Evolutionary conservation across 1,140 invertebrate genomes (phyloP), one percentile per base, ranked within the genome.

Genomic region (Mamestra configurata): DNA sequence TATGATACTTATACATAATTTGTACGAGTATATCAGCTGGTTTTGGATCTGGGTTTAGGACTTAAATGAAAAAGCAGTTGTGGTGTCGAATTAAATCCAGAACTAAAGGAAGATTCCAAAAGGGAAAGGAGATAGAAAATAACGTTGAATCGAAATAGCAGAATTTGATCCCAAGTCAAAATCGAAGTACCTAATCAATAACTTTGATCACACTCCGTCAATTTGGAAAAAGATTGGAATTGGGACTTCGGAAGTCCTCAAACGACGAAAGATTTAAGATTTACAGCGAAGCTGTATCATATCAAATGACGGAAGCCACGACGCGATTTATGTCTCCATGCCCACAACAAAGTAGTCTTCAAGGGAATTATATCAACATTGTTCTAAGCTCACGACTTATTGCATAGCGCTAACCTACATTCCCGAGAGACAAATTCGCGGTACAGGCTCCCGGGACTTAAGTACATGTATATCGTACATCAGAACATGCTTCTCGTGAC

Each of bases 251-350:
- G 35, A 8, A 37, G 35, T 37, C 10, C 13, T 43, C 40, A 43
- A 43, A 2, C 10, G 13, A 43, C 11, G 43, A 15, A 6, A 49
- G 43, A 49, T 49, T 49, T 49, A 49, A n/a, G 13, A 11, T 57
- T 57, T 13, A 57, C 3, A 27, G 1, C 11, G 13, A 27, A 18
- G 27, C 31, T 18, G 7, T 20, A 61, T 61, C 15, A 61, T 55
- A 55, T 0, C 59, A 61, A 7, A 37, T n/a, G 8, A 11, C 59
- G 18, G 59, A 64, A 64, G 35, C 35, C 59, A 64, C 31, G n/a
- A 37, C 31, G n/a, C n/a, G n/a, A 64, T 64, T 64, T 40, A 64
- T 37, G n/a, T 40, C 59, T 40, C 35, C n/a, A 64, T 15, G 59
- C 37, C 20, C 35, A 64, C 35, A 13, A 64, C n/a, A 55, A 27